Base-by-base conservation (phyloP, 2,888 invertebrate species). In the Notocelia uddmanniana region DNA sequence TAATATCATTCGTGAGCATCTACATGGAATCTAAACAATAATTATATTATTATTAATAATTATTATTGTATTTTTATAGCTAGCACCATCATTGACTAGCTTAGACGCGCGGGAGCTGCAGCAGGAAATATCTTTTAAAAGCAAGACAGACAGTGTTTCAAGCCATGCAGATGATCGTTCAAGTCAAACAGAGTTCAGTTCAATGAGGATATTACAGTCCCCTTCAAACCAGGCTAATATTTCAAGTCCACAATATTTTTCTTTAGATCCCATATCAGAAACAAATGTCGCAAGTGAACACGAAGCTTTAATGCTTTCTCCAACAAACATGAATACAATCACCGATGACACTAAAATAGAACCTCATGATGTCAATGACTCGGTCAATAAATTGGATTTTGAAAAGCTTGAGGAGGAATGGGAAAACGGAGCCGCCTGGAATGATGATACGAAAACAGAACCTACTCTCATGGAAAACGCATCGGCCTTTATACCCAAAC, bases 371-470 rank as follows among this genome's bases (percentile, higher is more conserved):
- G 21, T 10, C 13, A 50, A 34, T 18, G 48, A 48, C 21, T 34
- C 50, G 8, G 31, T 52, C 3, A 5, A 54, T 64, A 54, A 64
- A 21, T 21, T 54, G 0, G 8, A 19, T 21, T 54, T 37, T 41
- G 83, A 86, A 76, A 87, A 86, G 77, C 76, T 91, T 34, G 90
- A 91, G 76, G 75, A 78, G 73, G 88, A 87, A 72, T 93, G 93
- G 93, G 93, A 93, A 57, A 85, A 83, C 75, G 88, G 90, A 15
- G 90, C 86, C 60, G 76, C 79, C 50, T 93, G 93, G 93, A 86
- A 88, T 18, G 78, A 81, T 23, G 72, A 74, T 21, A 15, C 55
- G 15, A 57, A 77, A 34, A 70, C 73, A 48, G 74, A 60, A 8
- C 71, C 50, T 26, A 63, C 57, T 73, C 54, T 45, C 64, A 13